Evolutionary conservation across 2,888 invertebrate species (phyloP), one percentile per base, ranked within the genome.

Genomic region (Caenorhabditis afra): DNA sequence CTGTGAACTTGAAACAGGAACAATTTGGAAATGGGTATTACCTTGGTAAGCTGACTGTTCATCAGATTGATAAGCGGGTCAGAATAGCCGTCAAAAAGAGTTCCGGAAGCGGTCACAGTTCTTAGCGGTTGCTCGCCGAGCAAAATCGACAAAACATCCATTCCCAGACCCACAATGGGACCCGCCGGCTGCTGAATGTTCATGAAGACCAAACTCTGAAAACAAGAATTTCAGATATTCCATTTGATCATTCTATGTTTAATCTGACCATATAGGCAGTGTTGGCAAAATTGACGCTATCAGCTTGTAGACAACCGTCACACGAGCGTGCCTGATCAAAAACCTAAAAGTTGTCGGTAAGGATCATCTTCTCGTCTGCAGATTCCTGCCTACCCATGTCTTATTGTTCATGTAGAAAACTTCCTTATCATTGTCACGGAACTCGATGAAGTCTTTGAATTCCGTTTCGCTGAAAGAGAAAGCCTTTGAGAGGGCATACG

Each of bases 391-490:
- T 61, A 82, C 82, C 79, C 80, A 84, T 39, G 82, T 75, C 47
- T 84, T 84, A 57, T 82, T 84, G 65, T 84, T 84, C 55, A 59
- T 41, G 41, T 81, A 82, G 55, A 64, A 71, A 14, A 85, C 70
- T 62, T 57, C 57, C 14, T 78, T 83, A 68, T 80, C 81, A 55
- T 82, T 74, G 22, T 85, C 70, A 57, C 76, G 61, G 74, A 78
- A 85, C 53, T 82, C 71, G 23, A 83, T 76, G n/a, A 67, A 76
- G 44, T 85, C 83, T 71, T 85, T 85, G 81, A 83, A 84, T 73
- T 85, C 85, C 55, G 83, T 81, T 49, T 85, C 85, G 20, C 85
- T 85, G 78, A 37, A 84, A 81, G 7, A 49, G 7, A 29, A 29
- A 29, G 29, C 29, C 11, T 7, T 10, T 22, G 49, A 55, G 41